Base-by-base conservation (phyloP, 2,113 vertebrate species). In the Malurus cyaneus region DNA sequence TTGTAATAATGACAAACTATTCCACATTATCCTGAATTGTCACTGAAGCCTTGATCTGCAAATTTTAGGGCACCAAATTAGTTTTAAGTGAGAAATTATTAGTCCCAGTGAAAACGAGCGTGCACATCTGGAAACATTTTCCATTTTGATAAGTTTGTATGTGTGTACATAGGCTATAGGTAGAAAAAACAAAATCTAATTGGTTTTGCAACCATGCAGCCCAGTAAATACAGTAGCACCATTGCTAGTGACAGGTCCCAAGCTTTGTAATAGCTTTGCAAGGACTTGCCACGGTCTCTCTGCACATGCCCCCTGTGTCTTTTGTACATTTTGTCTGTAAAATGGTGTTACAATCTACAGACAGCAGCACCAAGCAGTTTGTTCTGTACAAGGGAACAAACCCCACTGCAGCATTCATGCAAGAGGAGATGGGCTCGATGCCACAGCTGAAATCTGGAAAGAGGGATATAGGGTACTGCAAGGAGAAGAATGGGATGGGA, bases 401-500 rank as follows among this genome's bases (percentile, higher is more conserved):
- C 9, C 8, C 19, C 20, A 25, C 8, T 2, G 1, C 8, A 56
- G 20, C n/a, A 61, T 57, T 34, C 1, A 6, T 16, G 31, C 31
- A 61, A 61, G 36, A 79, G 59, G 26, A 94, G 13, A 50, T 1
- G 9, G 20, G 18, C 9, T 65, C 66, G 23, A 44, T 78, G 64
- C 11, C 50, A 41, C 18, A 83, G 28, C 25, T 57, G 59, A 77
- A 66, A 50, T 12, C 36, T 54, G 15, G 24, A 61, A 80, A 47
- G 15, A 57, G 1, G 15, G 42, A 49, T 36, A 46, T 1, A 41
- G 6, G 5, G 15, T 56, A 8, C 26, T 52, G 26, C 1, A 2
- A 66, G 62, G 19, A 72, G n/a, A 3, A 92, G 14, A 6, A 36
- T 56, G 8, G 24, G 4, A 12, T 12, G 11, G 52, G 19, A 46